Base-by-base conservation (phyloP, 2,113 vertebrate species). In the Castor canadensis region DNA sequence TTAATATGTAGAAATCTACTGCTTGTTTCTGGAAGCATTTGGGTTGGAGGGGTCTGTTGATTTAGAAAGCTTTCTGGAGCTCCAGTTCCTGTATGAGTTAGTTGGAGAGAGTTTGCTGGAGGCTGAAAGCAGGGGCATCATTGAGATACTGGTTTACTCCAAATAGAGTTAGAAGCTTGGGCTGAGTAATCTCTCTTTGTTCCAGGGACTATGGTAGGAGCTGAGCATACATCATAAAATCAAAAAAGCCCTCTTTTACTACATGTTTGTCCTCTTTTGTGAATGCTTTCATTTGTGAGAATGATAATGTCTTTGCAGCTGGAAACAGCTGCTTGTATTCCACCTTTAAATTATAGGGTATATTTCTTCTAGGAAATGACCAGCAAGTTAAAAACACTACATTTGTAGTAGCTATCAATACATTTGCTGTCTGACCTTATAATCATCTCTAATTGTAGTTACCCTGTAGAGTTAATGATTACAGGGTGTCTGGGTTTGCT, bases 281-380 rank as follows among this genome's bases (percentile, higher is more conserved):
- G 60, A 60, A 75, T 92, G 67, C 38, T 93, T 91, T 89, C 1
- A 91, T 93, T 62, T 95, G 35, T 69, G 45, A 94, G n/a, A 76
- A 35, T 79, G 13, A 28, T 47, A 56, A 58, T 64, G 28, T 92
- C 17, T 66, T 16, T 88, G 77, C 24, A 82, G 49, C 13, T 94
- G 38, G 43, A 62, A 91, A 81, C 9, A 80, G 11, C 38, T 71
- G 35, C 17, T 38, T 67, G 17, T 93, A 71, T 90, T 89, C 86
- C 9, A 76, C 47, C 54, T 77, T 93, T 47, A 79, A 83, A 56
- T 43, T 84, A 64, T 5, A 58, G 76, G 40, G 22, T 30, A 19
- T 93, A 45, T 17, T 92, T 56, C 49, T 75, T 92, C 66, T 88
- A 80, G 71, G 86, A 93, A 90, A 72, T 93, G 19, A 7, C 22